Evolutionary conservation across 2,113 vertebrate genomes (phyloP), one percentile per base, ranked within the genome.

Genomic region (Ammodramus savannarum): DNA sequence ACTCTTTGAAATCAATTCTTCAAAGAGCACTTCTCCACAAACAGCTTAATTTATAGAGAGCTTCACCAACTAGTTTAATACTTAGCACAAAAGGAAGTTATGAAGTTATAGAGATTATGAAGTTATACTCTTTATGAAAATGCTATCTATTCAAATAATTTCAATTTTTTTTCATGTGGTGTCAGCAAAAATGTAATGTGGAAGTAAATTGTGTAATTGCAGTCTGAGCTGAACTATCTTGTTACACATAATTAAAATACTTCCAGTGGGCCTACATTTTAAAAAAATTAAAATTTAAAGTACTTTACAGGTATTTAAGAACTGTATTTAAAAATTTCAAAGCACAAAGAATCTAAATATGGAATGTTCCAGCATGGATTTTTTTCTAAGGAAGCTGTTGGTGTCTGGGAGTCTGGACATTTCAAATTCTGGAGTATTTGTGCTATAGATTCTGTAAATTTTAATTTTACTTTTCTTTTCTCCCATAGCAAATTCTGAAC

Each of bases 401-500:
- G 4, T 58, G 11, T 32, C 49, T 61, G 10, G 29, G 21, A 27
- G 23, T 41, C 19, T 55, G 51, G 39, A 36, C 3, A 27, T 52
- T 44, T 85, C 71, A 78, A 36, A 83, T 48, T 72, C 46, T 93
- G 84, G 49, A 86, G 31, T 87, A 27, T 73, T 91, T 96, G 71
- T 95, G 26, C 34, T 72, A 2, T n/a, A 55, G 38, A 10, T 62
- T 85, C 34, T 52, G 21, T 76, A 59, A 41, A 41, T 41, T 41
- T 41, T 41, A 41, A 41, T 41, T 41, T 75, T 75, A 21, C 73
- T 95, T 95, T 96, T 73, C 31, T 67, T 67, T 85, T 93, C 48
- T 89, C 32, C 44, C 19, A 3, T 95, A 99, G 99, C 99, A 99
- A 99, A 99, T 99, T 96, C 98, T 99, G 91, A 99, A 99, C 96